Percentiles rank a stretch among this genome's conserved stretches.
phyloP scores from a whole-genome alignment of 2,888 invertebrate species.

The Cataglyphis altisquamis region DNA sequence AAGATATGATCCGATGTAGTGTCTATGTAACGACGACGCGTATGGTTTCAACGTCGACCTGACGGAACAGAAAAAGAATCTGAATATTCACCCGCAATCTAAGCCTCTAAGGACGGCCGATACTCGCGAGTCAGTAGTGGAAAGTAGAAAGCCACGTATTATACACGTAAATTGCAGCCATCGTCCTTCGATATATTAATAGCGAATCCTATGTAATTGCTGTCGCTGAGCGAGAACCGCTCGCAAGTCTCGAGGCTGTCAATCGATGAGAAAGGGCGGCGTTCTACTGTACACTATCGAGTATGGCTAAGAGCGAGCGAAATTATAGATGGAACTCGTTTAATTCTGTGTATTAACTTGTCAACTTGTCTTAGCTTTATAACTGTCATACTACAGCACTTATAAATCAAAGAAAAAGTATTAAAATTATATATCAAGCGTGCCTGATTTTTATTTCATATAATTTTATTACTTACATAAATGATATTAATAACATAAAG shows the following conservation, averaged over 20 bases:
- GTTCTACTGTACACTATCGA: background rate
- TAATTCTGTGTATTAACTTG: conserved; percentile 2
- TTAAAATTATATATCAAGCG: background rate
- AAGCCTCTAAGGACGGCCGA: conserved; percentile 47
- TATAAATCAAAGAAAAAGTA: background rate
- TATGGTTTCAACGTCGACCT: conserved; percentile 62
- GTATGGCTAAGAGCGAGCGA: background rate
- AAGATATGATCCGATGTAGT: conserved; percentile 46
- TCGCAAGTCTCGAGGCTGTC: background rate
- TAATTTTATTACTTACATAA: background rate
- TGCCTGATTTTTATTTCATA: background rate
- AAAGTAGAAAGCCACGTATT: conserved; percentile 70
- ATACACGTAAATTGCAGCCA: conserved; percentile 13
- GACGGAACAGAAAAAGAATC: conserved; percentile 60
- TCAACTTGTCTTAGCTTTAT: background rate
- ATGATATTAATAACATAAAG: background rate
- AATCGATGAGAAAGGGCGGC: conserved; percentile 4
- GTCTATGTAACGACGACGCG: conserved; percentile 27
- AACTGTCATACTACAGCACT: background rate
- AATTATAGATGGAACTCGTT: conserved; percentile 8
- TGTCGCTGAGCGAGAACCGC: conserved; percentile 13
- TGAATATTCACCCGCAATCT: conserved; percentile 65
- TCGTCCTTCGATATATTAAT: conserved; percentile 64
- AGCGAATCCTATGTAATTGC: conserved; percentile 35
- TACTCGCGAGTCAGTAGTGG: conserved; percentile 52